Percentiles rank a stretch among this genome's conserved stretches.
These are phyloP conservation scores for Budorcas taxicolor DNA, from an alignment of 2,113 vertebrate genomes.

Conservation along the genomic window DNA sequence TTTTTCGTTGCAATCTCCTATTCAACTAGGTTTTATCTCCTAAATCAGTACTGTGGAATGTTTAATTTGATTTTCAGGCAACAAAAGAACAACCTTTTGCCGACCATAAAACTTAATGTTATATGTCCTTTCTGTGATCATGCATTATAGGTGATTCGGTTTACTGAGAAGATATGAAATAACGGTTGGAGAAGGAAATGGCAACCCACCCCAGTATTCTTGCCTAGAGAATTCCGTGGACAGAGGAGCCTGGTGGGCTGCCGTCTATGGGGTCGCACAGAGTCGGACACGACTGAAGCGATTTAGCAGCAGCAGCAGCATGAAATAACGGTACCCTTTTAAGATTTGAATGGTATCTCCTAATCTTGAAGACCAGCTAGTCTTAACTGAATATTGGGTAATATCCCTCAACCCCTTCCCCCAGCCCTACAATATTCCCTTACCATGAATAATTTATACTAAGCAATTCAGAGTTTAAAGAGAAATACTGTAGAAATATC, in stretches of 20 bases:
- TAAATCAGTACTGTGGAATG: not conserved
- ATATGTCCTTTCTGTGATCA: not conserved
- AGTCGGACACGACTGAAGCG: not conserved
- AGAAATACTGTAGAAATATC: not conserved
- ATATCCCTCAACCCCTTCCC: not conserved
- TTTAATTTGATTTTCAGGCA: not conserved
- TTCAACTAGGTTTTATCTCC: not conserved
- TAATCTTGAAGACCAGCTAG: not conserved
- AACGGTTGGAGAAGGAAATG: not conserved
- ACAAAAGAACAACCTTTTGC: not conserved
- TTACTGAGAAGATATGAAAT: not conserved
- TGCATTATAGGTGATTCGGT: not conserved
- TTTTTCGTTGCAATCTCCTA: accelerated
- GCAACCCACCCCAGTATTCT: not conserved
- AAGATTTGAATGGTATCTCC: not conserved
- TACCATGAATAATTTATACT: not conserved
- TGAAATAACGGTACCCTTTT: not conserved
- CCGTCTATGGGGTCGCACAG: too few species aligned
- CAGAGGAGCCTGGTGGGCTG: not conserved
- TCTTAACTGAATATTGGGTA: not conserved
- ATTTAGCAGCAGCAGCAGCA: not conserved
- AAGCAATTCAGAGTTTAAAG: not conserved
- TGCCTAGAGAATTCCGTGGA: not conserved
- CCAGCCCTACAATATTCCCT: not conserved
- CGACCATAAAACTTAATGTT: not conserved